A percentile compares a stretch with the other conserved stretches of the same genome.
These are phyloP conservation scores for Melanargia galathea DNA, from an alignment of 2,888 invertebrate genomes.

Conservation along the genomic window DNA sequence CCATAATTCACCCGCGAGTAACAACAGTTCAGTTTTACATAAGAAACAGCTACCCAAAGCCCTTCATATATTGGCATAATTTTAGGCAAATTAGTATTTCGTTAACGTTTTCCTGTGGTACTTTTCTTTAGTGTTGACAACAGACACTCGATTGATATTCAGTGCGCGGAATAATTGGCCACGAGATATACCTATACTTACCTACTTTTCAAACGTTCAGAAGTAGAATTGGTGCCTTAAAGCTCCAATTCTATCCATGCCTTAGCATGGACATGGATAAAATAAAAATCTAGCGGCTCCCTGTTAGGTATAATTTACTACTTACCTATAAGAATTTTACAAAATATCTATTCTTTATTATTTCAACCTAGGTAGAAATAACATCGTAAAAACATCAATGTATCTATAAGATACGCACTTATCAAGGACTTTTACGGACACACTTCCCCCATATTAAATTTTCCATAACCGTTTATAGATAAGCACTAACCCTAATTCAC, in stretches of 20 bases:
- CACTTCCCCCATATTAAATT: slow-evolving; percentile 13
- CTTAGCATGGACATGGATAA: no score
- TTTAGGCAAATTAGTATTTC: slow-evolving; percentile 3
- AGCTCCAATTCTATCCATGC: no score
- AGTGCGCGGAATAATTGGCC: slow-evolving; percentile 62
- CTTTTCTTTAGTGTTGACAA: slow-evolving; percentile 24
- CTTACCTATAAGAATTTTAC: no score
- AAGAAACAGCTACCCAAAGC: neutral
- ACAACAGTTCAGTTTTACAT: no score
- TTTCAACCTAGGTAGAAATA: no score
- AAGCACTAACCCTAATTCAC: slow-evolving; percentile 34
- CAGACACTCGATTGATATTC: slow-evolving; percentile 61
- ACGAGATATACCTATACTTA: slow-evolving; percentile 78
- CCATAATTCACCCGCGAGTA: no score
- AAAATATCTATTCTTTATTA: no score
- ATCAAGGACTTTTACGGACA: neutral
- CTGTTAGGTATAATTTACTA: neutral
- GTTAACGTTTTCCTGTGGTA: neutral
- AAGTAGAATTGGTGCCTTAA: neutral
- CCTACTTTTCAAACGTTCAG: slow-evolving; percentile 69
- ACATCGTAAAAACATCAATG: neutral
- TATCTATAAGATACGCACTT: neutral
- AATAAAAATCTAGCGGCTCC: neutral
- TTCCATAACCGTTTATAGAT: slow-evolving; percentile 36
- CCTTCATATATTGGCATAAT: neutral